Evolutionary conservation across 2,888 invertebrate species (phyloP).

Genomic region (Drosophila pseudotakahashii): DNA sequence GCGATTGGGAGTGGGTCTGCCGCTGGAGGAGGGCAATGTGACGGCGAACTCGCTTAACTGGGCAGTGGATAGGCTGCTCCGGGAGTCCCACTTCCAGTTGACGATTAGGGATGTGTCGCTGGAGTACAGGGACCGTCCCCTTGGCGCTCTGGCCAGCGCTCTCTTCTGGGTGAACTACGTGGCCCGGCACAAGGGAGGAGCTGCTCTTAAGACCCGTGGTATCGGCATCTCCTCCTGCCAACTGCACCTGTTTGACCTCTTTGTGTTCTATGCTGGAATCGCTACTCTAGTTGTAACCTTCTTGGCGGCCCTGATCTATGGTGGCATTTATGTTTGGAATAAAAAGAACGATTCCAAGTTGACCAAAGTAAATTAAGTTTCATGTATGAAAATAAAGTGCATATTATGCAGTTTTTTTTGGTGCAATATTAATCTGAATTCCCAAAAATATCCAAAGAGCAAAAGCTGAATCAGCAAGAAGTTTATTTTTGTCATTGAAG

Average conservation of each 20-base stretch:
- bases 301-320: slow-evolving; percentile 52
- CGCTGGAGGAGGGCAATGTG: slow-evolving; percentile 78
- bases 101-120: slow-evolving; percentile 80
- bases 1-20: slow-evolving; percentile 78
- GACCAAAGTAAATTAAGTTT: slow-evolving; percentile 69
- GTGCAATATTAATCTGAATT: neutral
- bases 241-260: slow-evolving; percentile 82
- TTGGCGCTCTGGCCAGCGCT: slow-evolving; percentile 82
- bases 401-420: neutral
- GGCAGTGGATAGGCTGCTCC: slow-evolving; percentile 82
- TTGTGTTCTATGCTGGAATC: slow-evolving; percentile 82
- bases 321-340: slow-evolving; percentile 44
- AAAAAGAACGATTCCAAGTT: slow-evolving; percentile 63
- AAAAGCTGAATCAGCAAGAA: neutral
- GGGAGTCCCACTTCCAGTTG: slow-evolving; percentile 77
- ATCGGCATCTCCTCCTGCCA: slow-evolving; percentile 79
- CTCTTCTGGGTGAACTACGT: slow-evolving; percentile 84
- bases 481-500: neutral
- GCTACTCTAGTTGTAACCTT: slow-evolving; percentile 50
- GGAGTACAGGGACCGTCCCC: slow-evolving; percentile 83
- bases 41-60: slow-evolving; percentile 78
- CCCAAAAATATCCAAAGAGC: neutral
- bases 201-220: slow-evolving; percentile 78
- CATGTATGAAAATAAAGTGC: slow-evolving; percentile 5
- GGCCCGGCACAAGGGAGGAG: slow-evolving; percentile 82